These are phyloP conservation scores for Monochamus saltuarius DNA, from an alignment of 1,140 invertebrate species.

Conservation along the genomic window DNA sequence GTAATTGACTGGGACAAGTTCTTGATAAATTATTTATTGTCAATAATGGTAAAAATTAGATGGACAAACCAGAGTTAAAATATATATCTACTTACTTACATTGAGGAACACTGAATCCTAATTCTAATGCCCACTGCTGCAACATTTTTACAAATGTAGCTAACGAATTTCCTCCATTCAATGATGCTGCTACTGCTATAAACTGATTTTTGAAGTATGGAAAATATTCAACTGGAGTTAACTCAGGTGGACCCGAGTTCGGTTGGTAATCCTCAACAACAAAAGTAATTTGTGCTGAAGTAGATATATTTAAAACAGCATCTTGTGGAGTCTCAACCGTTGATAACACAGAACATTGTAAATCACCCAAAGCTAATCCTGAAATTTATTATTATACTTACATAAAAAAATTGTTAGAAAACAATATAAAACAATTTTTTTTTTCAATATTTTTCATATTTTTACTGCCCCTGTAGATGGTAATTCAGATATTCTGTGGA, in stretches of 20 bases:
- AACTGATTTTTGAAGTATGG: constrained; percentile 77
- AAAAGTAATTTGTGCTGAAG: constrained; percentile 82
- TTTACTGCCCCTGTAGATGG: background rate
- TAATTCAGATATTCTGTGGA: too few relatives aligned
- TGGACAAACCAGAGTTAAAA: too few relatives aligned
- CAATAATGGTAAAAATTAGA: too few relatives aligned
- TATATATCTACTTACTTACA: constrained; percentile 50
- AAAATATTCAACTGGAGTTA: constrained; percentile 66
- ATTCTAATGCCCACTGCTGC: constrained; percentile 77
- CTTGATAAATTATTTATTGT: too few relatives aligned
- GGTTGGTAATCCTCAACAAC: constrained; percentile 56
- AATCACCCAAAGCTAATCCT: constrained; percentile 75
- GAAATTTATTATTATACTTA: constrained; percentile 8
- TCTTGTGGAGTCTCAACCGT: constrained; percentile 67
- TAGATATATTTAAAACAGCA: constrained; percentile 84
- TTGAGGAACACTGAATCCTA: constrained; percentile 75
- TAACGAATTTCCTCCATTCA: constrained; percentile 87
- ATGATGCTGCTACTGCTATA: constrained; percentile 79
- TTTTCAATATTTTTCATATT: too few relatives aligned
- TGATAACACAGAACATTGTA: constrained; percentile 81
- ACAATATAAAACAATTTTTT: too few relatives aligned
- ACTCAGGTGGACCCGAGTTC: constrained; percentile 47
- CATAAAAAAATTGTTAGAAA: too few relatives aligned
- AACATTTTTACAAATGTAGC: constrained; percentile 79
- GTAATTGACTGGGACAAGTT: too few relatives aligned